Conservation (phyloP, 1,140 invertebrate genomes). For the Sarcophaga peregrina region DNA sequence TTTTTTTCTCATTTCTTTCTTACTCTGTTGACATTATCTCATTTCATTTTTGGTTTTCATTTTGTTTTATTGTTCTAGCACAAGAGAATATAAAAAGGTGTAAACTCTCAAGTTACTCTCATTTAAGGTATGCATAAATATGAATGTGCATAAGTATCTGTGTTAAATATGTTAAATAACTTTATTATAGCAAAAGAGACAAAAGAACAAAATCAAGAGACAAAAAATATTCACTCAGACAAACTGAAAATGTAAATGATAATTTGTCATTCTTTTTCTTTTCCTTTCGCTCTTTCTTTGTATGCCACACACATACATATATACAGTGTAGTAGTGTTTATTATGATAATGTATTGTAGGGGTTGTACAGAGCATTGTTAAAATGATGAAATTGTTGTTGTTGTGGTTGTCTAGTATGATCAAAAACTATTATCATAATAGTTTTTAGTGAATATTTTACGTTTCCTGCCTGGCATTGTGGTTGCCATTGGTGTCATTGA, state of each 20-base stretch:
- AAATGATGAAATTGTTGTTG: neutral
- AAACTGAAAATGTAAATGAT: neutral
- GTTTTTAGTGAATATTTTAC: neutral
- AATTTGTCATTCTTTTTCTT: neutral
- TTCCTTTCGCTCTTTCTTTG: neutral
- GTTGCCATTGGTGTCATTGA: neutral
- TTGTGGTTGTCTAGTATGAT: neutral
- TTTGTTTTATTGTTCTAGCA: no score
- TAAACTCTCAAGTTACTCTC: neutral
- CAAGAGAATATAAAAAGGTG: no score
- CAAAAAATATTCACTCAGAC: neutral
- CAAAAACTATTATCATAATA: neutral
- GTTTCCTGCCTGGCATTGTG: neutral
- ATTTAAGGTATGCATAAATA: neutral
- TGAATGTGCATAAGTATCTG: neutral
- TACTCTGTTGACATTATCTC: no score
- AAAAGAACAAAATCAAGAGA: neutral
- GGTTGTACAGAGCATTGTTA: neutral
- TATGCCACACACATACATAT: neutral
- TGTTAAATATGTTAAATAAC: neutral
- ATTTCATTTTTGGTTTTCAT: neutral
- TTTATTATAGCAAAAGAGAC: neutral
- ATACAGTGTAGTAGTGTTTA: neutral
- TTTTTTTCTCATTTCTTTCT: neutral
- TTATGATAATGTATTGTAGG: neutral